Percentiles rank a stretch among this genome's conserved stretches.
Evolutionary conservation across 2,888 invertebrate genomes (phyloP).

Genomic region (Perizoma flavofasciatum): DNA sequence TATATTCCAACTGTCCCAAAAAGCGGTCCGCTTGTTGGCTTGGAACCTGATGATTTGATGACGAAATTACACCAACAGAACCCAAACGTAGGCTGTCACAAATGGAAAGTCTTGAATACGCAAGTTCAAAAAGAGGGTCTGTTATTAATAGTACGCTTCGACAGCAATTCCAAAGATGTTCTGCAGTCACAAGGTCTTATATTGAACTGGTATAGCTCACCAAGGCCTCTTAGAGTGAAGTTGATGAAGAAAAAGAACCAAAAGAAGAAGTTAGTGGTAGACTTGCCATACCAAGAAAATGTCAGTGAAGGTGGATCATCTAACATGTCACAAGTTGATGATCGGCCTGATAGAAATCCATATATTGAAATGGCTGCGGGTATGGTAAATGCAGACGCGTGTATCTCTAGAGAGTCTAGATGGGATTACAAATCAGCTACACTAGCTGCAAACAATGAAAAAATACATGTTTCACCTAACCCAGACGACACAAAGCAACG

Average conservation of each 20-base stretch:
- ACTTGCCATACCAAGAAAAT: neutral
- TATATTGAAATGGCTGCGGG: too few relatives aligned
- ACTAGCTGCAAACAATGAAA: too few relatives aligned
- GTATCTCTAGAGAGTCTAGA: too few relatives aligned
- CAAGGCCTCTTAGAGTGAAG: conserved; percentile 5
- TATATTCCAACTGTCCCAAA: conserved; percentile 6
- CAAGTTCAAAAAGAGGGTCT: neutral
- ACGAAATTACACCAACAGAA: conserved; percentile 14
- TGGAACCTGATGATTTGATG: neutral
- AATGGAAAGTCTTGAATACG: conserved; percentile 8
- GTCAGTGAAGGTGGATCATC: neutral
- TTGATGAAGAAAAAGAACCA: neutral
- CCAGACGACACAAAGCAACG: too few relatives aligned
- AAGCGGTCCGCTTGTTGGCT: neutral
- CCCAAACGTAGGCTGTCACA: conserved; percentile 9
- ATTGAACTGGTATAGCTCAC: conserved; percentile 11
- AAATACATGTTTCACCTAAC: too few relatives aligned
- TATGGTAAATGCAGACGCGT: too few relatives aligned
- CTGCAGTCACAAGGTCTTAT: neutral
- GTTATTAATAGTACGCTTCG: conserved; percentile 4
- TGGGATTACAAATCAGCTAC: too few relatives aligned
- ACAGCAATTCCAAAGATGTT: neutral
- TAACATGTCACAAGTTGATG: neutral
- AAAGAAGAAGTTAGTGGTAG: neutral
- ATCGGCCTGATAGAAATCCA: neutral